phyloP scores from a whole-genome alignment of 2,797 vertebrate species.

The Lerista edwardsae region DNA sequence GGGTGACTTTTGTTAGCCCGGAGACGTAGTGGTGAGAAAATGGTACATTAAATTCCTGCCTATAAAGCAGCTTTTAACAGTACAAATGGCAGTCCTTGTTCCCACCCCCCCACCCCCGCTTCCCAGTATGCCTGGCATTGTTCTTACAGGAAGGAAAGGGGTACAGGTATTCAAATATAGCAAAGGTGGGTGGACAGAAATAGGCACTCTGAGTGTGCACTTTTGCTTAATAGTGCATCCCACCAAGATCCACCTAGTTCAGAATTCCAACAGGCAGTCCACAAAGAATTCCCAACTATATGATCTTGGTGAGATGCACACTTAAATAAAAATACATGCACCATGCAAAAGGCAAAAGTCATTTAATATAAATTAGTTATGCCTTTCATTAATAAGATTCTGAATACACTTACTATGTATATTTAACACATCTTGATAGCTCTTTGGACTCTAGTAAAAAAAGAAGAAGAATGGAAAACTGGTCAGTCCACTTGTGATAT shows the following conservation, averaged over 20 bases:
- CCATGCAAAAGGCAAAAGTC: too few species aligned
- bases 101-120: too few species aligned
- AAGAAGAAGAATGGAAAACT: not conserved
- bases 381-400: not conserved
- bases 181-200: not conserved
- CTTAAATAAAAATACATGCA: not conserved
- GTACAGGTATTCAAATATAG: not conserved
- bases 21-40: not conserved
- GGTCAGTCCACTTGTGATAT: not conserved
- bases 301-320: too few species aligned
- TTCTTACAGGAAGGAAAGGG: not conserved
- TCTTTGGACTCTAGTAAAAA: not conserved
- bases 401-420: not conserved
- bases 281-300: not conserved
- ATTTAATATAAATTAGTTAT: not conserved
- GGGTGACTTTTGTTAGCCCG: not conserved
- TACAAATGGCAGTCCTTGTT: not conserved
- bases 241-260: too few species aligned
- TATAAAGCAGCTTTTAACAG: too few species aligned
- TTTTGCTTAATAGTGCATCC: too few species aligned
- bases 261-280: too few species aligned
- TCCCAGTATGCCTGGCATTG: not conserved
- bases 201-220: too few species aligned
- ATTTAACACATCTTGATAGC: not conserved
- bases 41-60: not conserved